Conservation (phyloP, 2,797 vertebrate genomes). For the Gastrophryne carolinensis region DNA sequence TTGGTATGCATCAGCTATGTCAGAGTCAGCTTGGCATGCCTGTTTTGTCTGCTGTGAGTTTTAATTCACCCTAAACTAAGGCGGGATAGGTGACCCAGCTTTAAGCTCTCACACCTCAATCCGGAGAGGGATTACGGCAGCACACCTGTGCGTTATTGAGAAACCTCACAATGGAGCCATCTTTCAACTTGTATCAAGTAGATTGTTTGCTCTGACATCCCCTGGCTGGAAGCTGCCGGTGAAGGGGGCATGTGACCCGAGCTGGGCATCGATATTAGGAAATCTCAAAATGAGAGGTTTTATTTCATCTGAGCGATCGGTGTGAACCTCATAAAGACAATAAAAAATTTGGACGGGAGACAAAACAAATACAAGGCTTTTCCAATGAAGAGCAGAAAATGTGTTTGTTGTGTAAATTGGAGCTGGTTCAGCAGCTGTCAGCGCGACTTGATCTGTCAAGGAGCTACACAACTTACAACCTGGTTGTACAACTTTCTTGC, state of each 20-base stretch:
- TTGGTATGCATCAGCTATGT: no score
- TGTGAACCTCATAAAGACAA: neutral
- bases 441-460: no score
- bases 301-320: neutral
- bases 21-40: no score
- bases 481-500: no score
- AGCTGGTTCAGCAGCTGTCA: neutral
- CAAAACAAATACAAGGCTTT: neutral
- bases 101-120: conserved; percentile 4
- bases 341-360: neutral
- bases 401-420: neutral
- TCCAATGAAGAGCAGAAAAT: neutral
- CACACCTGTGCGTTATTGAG: conserved; percentile 14
- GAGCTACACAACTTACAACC: no score
- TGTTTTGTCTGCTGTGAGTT: no score
- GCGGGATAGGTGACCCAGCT: no score
- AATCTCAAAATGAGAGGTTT: conserved; percentile 11
- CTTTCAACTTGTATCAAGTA: conserved; percentile 26
- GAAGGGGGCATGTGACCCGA: conserved; percentile 3
- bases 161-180: neutral
- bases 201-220: conserved; percentile 35
- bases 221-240: conserved; percentile 13
- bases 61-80: no score
- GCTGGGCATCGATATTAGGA: conserved; percentile 5
- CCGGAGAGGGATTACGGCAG: neutral